A percentile compares a stretch with the other conserved stretches of the same genome.
Conservation (phyloP, 2,888 invertebrate species). For the Odontomyia ornata region DNA sequence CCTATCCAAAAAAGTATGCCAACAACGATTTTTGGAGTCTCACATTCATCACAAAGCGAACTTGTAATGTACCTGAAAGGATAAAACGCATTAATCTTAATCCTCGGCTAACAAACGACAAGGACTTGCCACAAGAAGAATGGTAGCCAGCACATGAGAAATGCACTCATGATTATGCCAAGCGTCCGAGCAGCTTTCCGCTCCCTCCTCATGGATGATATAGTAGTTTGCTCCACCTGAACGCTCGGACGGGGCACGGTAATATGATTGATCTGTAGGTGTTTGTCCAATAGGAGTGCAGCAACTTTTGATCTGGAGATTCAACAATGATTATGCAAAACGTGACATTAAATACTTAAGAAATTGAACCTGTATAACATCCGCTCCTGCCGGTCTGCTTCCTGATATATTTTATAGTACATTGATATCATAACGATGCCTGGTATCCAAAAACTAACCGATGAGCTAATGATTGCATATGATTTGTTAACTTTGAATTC, state of each 20-base stretch:
- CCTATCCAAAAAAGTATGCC: constrained; percentile 96
- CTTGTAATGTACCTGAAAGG: constrained; percentile 81
- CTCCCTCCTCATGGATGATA: constrained; percentile 88
- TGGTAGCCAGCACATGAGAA: constrained; percentile 93
- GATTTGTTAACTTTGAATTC: constrained; percentile 86
- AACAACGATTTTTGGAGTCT: constrained; percentile 85
- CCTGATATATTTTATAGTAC: constrained; percentile 88
- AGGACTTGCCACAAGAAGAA: constrained; percentile 87
- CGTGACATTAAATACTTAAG: constrained; percentile 43
- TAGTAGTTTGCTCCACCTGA: constrained; percentile 78
- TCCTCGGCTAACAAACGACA: background rate
- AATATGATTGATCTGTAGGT: constrained; percentile 89
- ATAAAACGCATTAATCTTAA: background rate
- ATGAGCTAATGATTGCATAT: constrained; percentile 87
- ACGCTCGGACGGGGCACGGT: constrained; percentile 75
- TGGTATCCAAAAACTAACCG: constrained; percentile 93
- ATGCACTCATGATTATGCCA: constrained; percentile 96
- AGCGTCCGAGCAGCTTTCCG: constrained; percentile 91
- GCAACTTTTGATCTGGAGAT: constrained; percentile 84
- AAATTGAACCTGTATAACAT: constrained; percentile 79
- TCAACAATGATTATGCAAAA: background rate
- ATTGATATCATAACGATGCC: constrained; percentile 92
- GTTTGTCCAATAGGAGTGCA: constrained; percentile 84
- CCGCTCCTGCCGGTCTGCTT: constrained; percentile 84
- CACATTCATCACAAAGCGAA: constrained; percentile 79